Evolutionary conservation across 2,888 invertebrate genomes (phyloP).

Genomic region (Hirtodrosophila trivittata): DNA sequence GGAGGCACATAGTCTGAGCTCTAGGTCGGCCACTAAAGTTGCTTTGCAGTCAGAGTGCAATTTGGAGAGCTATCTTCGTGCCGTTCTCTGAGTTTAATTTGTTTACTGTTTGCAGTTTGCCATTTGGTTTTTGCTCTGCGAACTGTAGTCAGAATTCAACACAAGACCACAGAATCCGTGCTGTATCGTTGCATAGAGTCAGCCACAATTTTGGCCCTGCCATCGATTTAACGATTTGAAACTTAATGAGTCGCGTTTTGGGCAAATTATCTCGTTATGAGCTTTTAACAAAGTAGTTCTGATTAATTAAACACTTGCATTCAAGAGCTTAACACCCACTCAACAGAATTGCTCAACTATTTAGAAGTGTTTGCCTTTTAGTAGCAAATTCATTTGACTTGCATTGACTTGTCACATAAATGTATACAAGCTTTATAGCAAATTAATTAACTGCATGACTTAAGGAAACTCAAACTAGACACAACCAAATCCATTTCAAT

Average conservation of each 20-base stretch:
- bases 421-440: neutral
- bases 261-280: too few relatives aligned
- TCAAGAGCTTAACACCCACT: constrained; percentile 29
- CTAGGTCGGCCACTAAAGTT: constrained; percentile 66
- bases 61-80: constrained; percentile 59
- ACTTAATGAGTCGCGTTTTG: too few relatives aligned
- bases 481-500: constrained; percentile 25
- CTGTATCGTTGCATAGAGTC: too few relatives aligned
- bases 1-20: constrained; percentile 48
- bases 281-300: too few relatives aligned
- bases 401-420: constrained; percentile 8
- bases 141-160: too few relatives aligned
- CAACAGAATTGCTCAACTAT: neutral
- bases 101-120: constrained; percentile 58
- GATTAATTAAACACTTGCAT: constrained; percentile 36
- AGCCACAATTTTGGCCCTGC: too few relatives aligned
- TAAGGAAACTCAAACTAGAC: constrained; percentile 25
- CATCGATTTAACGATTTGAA: too few relatives aligned
- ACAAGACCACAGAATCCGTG: too few relatives aligned
- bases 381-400: constrained; percentile 10
- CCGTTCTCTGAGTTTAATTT: constrained; percentile 62
- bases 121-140: constrained; percentile 30
- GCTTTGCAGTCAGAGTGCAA: constrained; percentile 71
- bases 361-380: neutral
- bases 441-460: constrained; percentile 48